phyloP scores from a whole-genome alignment of 1,140 invertebrate species.

The Chironomus striatipennis region DNA sequence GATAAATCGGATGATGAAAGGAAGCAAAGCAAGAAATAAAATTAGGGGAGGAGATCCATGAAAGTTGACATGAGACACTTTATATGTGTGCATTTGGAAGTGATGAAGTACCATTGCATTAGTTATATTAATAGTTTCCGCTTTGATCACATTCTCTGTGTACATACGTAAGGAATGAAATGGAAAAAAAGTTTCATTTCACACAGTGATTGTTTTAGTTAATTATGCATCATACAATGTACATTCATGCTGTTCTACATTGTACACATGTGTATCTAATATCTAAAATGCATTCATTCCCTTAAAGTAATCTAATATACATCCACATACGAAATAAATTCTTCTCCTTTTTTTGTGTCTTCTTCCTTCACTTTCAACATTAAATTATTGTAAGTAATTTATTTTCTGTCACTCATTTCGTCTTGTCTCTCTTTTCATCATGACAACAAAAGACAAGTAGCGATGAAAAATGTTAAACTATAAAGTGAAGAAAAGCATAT shows the following conservation, averaged over 20 bases:
- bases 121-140: constrained; percentile 18
- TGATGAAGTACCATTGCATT: background rate
- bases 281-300: background rate
- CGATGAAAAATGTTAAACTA: constrained; percentile 21
- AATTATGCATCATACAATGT: background rate
- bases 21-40: no score
- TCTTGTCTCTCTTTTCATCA: background rate
- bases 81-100: no score
- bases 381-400: constrained; percentile 21
- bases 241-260: background rate
- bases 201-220: constrained; percentile 20
- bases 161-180: background rate
- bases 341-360: no score
- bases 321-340: background rate
- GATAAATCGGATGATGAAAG: no score
- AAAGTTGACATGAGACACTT: no score
- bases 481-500: constrained; percentile 9
- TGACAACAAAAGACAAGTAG: constrained; percentile 11
- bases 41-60: no score
- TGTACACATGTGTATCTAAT: background rate
- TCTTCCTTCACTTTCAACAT: background rate
- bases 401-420: constrained; percentile 20
- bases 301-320: background rate
- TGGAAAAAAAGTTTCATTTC: background rate
- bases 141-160: constrained; percentile 1